Conservation (phyloP, 1,140 invertebrate species). For the Megathymus violae region DNA sequence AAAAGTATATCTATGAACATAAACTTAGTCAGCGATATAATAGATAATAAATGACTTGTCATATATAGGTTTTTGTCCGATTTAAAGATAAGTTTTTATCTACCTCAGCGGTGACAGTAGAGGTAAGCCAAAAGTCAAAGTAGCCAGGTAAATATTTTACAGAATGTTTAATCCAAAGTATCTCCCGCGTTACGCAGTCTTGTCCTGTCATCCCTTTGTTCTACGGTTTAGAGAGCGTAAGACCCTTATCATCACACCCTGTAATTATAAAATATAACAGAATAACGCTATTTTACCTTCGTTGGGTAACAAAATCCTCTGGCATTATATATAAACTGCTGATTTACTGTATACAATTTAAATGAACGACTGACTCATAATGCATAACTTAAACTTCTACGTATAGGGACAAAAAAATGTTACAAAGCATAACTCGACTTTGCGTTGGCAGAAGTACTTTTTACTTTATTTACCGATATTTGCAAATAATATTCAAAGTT, state of each 20-base stretch:
- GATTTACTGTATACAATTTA: too few relatives aligned
- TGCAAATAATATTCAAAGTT: too few relatives aligned
- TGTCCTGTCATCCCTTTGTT: slow-evolving; percentile 45
- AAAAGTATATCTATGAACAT: too few relatives aligned
- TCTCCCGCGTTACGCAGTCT: slow-evolving; percentile 35
- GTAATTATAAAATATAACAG: slow-evolving; percentile 57
- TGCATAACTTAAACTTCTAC: too few relatives aligned
- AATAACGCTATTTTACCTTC: slow-evolving; percentile 12
- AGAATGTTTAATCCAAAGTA: slow-evolving; percentile 54
- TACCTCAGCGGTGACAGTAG: not conserved
- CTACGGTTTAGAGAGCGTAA: slow-evolving; percentile 41
- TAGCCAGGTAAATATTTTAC: slow-evolving; percentile 57
- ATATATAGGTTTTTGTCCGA: not conserved
- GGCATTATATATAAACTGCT: not conserved
- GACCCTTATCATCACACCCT: slow-evolving; percentile 53
- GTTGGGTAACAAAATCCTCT: not conserved
- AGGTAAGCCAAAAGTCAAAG: slow-evolving; percentile 34
- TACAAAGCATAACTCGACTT: too few relatives aligned
- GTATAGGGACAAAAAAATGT: too few relatives aligned
- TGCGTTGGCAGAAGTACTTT: too few relatives aligned
- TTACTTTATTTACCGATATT: too few relatives aligned
- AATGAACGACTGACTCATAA: not conserved
- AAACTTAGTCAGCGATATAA: not conserved
- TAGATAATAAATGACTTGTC: slow-evolving; percentile 8
- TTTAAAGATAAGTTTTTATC: slow-evolving; percentile 8